Evolutionary conservation across 2,888 invertebrate species (phyloP).

Genomic region (Caenorhabditis zanzibari): DNA sequence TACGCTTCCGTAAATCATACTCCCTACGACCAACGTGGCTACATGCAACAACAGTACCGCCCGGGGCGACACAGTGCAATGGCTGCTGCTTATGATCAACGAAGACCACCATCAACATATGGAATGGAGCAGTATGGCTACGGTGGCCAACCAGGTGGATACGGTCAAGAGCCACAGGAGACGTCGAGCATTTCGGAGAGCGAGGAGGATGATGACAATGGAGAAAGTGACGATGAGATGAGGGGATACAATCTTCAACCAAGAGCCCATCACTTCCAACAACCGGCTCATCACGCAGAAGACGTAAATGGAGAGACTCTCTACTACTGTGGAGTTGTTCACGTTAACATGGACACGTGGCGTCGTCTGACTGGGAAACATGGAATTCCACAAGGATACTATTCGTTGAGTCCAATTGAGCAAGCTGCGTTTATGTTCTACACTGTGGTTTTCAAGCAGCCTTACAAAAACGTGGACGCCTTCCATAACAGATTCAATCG

Average conservation of each 20-base stretch:
- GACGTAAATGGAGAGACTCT: constrained; percentile 26
- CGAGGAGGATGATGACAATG: constrained; percentile 59
- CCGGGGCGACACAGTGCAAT: constrained; percentile 60
- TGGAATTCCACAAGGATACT: constrained; percentile 72
- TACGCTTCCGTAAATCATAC: constrained; percentile 31
- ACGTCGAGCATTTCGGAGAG: constrained; percentile 58
- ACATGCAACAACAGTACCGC: constrained; percentile 33
- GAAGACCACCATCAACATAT: constrained; percentile 38
- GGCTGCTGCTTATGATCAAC: constrained; percentile 42
- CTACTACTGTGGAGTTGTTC: constrained; percentile 73
- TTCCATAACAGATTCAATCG: constrained; percentile 77
- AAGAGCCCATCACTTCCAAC: not conserved
- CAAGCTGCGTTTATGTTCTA: constrained; percentile 78
- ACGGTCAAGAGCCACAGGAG: constrained; percentile 48
- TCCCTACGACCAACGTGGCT: constrained; percentile 30
- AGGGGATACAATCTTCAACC: constrained; percentile 53
- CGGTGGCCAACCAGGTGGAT: not conserved
- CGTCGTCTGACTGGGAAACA: constrained; percentile 34
- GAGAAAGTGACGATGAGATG: constrained; percentile 70
- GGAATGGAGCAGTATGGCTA: constrained; percentile 21
- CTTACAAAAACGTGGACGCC: constrained; percentile 60
- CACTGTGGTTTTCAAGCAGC: constrained; percentile 68
- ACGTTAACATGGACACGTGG: constrained; percentile 60
- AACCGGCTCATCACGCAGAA: not conserved
- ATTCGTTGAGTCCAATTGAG: constrained; percentile 68